Evolutionary conservation across 2,113 vertebrate species (phyloP), one percentile per base, ranked within the genome.

Genomic region (Poecilia latipinna): DNA sequence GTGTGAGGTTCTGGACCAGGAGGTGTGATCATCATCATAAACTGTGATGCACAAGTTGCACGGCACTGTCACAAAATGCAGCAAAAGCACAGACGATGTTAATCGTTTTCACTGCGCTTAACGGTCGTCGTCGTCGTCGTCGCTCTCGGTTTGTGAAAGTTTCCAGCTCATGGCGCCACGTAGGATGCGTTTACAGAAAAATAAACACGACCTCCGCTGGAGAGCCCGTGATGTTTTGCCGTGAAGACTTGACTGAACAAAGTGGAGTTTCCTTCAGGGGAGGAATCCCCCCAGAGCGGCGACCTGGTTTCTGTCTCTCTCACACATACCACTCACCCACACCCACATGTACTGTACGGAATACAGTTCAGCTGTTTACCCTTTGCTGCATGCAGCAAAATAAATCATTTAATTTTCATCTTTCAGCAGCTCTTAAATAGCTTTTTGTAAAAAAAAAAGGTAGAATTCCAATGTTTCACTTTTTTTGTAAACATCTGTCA

Each of bases 231-330:
- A 86, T 83, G 82, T 37, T 19, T 79, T 68, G 1, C 19, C 44
- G 42, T 65, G 74, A 70, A 71, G 66, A 37, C 22, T 78, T 33
- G 48, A 70, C 33, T 7, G 6, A 80, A 65, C 80, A 64, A 32
- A 88, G 80, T 64, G 91, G 90, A 92, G 88, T 92, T 92, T 92
- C 91, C 90, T 91, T 75, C 15, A 62, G 70, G 8, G 1, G 73
- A 91, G 89, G 89, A 92, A 87, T 91, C 85, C 90, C 90, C 88
- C 90, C 78, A 44, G 17, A 22, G 48, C 72, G n/a, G 22, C 39
- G 72, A 74, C 84, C 85, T 82, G 65, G 65, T 90, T 88, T 86
- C 77, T 73, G 39, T 82, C 31, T 82, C 42, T 75, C 71, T 72
- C 78, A 79, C 51, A 82, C 75, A 62, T 44, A 48, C 44, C 48